A percentile compares a stretch with the other conserved stretches of the same genome.
Evolutionary conservation across 2,888 invertebrate species (phyloP).

Genomic region (Cerceris ruficornis): DNA sequence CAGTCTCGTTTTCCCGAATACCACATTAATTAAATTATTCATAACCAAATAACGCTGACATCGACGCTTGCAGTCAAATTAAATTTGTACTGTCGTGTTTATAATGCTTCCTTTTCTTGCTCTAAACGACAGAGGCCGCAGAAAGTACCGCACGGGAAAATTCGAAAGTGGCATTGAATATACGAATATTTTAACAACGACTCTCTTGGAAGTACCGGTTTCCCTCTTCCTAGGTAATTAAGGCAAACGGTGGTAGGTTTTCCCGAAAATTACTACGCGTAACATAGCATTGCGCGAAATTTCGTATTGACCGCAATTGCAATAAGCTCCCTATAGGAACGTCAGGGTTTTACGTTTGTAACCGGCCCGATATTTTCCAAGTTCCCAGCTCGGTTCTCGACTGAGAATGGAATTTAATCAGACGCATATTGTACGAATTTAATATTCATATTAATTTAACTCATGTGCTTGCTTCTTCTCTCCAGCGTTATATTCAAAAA

Average conservation of each 20-base stretch:
- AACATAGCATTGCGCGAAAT: neutral
- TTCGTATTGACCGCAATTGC: neutral
- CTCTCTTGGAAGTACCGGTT: neutral
- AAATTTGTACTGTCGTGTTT: neutral
- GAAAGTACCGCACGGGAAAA: neutral
- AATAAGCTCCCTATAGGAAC: neutral
- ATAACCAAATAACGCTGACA: neutral
- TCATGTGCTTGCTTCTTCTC: neutral
- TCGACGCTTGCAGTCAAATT: neutral
- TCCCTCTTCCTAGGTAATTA: neutral
- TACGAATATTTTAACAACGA: neutral
- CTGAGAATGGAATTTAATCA: neutral
- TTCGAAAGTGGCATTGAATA: neutral
- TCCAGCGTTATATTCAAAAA: no score
- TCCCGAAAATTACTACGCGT: neutral
- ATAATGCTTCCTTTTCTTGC: neutral
- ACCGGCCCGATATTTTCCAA: neutral
- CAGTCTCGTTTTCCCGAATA: no score
- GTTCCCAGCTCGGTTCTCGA: neutral
- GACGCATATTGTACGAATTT: neutral
- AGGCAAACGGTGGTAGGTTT: neutral
- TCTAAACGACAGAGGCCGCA: neutral
- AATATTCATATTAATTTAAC: neutral
- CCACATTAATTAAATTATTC: neutral
- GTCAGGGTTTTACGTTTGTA: neutral